Evolutionary conservation across 37 sponge, comb jelly and placozoan genomes (phyloP).

Genomic region (Mnemiopsis leidyi): DNA sequence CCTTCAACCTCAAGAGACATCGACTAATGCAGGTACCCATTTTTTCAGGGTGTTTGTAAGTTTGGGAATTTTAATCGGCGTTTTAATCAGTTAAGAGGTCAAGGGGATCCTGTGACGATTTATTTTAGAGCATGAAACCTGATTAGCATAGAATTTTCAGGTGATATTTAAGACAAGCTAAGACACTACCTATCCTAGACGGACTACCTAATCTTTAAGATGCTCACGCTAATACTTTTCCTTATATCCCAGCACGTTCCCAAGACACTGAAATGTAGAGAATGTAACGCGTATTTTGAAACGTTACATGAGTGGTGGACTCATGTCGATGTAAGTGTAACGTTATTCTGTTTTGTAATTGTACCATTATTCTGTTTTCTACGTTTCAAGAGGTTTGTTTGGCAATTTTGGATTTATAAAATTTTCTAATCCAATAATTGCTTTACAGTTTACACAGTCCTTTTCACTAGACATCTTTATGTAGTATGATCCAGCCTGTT

Average conservation of each 20-base stretch:
- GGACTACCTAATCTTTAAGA: too few relatives aligned
- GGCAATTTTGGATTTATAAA: neutral
- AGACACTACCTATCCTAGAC: too few relatives aligned
- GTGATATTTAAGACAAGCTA: too few relatives aligned
- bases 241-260: neutral
- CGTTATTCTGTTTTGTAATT: neutral
- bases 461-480: neutral
- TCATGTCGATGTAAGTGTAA: conserved; percentile 27
- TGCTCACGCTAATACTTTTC: too few relatives aligned
- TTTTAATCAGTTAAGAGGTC: too few relatives aligned
- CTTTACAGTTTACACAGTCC: neutral
- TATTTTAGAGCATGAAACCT: too few relatives aligned
- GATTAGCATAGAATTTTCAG: too few relatives aligned
- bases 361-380: neutral
- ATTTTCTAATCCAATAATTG: neutral
- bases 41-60: too few relatives aligned
- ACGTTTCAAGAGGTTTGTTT: too few relatives aligned
- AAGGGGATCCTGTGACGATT: too few relatives aligned
- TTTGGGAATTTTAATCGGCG: too few relatives aligned
- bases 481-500: too few relatives aligned
- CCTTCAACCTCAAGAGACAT: conserved; percentile 38
- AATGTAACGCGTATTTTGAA: conserved; percentile 14
- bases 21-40: neutral
- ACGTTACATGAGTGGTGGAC: conserved; percentile 40
- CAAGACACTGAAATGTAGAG: conserved; percentile 29